A percentile compares a stretch with the other conserved stretches of the same genome.
Evolutionary conservation across 2,113 vertebrate species (phyloP).

Genomic region (Bos javanicus): DNA sequence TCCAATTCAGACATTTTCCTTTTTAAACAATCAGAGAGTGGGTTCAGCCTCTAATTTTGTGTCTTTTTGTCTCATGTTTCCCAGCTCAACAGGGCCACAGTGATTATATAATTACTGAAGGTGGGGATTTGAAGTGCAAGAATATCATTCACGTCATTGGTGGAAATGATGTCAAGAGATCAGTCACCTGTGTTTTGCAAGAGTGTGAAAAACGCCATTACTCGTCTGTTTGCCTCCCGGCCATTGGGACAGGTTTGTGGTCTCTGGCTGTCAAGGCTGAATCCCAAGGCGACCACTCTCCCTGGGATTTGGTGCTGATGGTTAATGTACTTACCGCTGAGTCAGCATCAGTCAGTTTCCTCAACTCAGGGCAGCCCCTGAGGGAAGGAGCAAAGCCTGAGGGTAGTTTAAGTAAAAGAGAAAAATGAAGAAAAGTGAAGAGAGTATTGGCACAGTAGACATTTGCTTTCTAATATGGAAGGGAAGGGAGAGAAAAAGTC

Average conservation of each 20-base stretch:
- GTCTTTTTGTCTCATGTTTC: conserved; percentile 46
- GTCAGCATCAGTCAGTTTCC: background rate
- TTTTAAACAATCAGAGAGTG: background rate
- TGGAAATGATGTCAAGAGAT: conserved; percentile 65
- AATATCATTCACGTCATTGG: conserved; percentile 88
- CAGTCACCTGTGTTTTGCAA: conserved; percentile 78
- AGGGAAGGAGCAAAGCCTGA: background rate
- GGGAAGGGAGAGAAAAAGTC: background rate
- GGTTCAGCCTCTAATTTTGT: background rate
- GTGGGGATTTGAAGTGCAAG: conserved; percentile 86
- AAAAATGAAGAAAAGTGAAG: background rate
- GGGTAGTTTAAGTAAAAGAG: background rate
- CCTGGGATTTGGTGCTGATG: background rate
- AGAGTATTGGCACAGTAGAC: background rate
- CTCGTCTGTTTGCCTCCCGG: conserved; percentile 89
- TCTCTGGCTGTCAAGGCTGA: background rate
- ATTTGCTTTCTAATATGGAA: background rate
- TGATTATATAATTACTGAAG: conserved; percentile 83
- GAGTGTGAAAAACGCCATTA: conserved; percentile 80
- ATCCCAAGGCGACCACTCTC: background rate
- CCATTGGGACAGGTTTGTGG: conserved; percentile 92
- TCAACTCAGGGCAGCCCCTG: background rate
- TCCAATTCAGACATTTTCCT: background rate
- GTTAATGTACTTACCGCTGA: background rate
- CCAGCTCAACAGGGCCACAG: conserved; percentile 75